Evolutionary conservation across 2,113 vertebrate genomes (phyloP).

Genomic region (Plotosus lineatus): DNA sequence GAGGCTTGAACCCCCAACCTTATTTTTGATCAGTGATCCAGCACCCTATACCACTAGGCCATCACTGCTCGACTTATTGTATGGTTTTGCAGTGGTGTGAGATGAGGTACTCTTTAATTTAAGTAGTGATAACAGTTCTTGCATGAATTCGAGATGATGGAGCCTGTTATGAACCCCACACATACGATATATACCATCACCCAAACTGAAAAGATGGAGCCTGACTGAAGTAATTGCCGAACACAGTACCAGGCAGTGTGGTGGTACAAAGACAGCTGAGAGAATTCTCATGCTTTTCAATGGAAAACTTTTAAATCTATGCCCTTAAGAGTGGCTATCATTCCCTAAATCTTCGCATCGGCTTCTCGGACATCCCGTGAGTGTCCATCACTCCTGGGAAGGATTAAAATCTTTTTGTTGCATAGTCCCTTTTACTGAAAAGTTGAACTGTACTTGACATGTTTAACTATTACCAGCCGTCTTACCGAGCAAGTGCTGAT

Average conservation of each 20-base stretch:
- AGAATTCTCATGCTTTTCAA: slow-evolving; percentile 58
- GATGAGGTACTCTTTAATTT: neutral
- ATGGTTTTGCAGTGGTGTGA: neutral
- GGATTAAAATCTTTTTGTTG: slow-evolving; percentile 19
- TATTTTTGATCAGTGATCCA: too few species aligned
- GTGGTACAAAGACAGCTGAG: slow-evolving; percentile 51
- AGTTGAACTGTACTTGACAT: slow-evolving; percentile 80
- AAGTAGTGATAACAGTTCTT: neutral
- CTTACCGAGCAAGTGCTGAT: slow-evolving; percentile 93
- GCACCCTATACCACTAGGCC: too few species aligned
- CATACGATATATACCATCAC: neutral
- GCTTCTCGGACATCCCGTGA: slow-evolving; percentile 16
- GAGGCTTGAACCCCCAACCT: too few species aligned
- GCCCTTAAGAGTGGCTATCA: slow-evolving; percentile 4
- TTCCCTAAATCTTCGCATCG: neutral
- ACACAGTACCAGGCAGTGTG: slow-evolving; percentile 30
- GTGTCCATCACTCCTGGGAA: neutral
- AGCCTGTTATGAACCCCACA: slow-evolving; percentile 6
- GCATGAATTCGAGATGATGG: neutral
- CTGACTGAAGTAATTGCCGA: slow-evolving; percentile 36
- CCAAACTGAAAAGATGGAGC: slow-evolving; percentile 34
- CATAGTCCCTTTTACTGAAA: slow-evolving; percentile 79
- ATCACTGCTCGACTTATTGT: too few species aligned
- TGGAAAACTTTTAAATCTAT: slow-evolving; percentile 46
- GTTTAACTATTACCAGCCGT: slow-evolving; percentile 81